Conservation (phyloP, 1,140 invertebrate genomes). For the Drosophila fuyamai region DNA sequence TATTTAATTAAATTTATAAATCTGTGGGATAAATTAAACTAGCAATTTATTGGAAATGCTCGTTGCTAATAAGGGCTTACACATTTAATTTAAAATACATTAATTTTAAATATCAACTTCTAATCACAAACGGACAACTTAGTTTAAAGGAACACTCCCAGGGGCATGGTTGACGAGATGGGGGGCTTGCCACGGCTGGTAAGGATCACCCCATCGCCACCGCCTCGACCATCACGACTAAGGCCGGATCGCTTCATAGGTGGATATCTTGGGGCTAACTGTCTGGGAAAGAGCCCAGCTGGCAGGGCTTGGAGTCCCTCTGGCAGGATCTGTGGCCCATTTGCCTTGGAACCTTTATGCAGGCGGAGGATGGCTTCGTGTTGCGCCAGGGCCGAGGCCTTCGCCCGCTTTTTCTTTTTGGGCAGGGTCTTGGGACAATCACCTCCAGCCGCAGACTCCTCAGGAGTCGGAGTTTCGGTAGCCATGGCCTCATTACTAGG, state of each 20-base stretch:
- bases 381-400: slow-evolving; percentile 24
- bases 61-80: background rate
- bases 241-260: background rate
- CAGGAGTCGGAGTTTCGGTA: background rate
- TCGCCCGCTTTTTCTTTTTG: slow-evolving; percentile 57
- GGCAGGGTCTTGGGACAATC: slow-evolving; percentile 14
- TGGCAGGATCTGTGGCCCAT: background rate
- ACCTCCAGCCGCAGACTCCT: background rate
- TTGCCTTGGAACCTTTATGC: slow-evolving; percentile 27
- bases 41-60: background rate
- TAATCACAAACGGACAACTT: background rate
- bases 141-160: slow-evolving; percentile 15
- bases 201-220: slow-evolving; percentile 40
- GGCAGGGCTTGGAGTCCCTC: background rate
- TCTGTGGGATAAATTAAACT: background rate
- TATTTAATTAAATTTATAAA: too few species aligned
- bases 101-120: background rate
- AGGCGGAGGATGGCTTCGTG: slow-evolving; percentile 46
- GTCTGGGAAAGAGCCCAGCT: slow-evolving; percentile 24
- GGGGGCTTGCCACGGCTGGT: slow-evolving; percentile 11
- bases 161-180: slow-evolving; percentile 14
- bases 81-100: slow-evolving; percentile 37
- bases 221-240: slow-evolving; percentile 8
- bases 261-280: slow-evolving; percentile 16
- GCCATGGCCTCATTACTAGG: background rate